Evolutionary conservation across 2,888 invertebrate genomes (phyloP), one percentile per base, ranked within the genome.

Genomic region (Spodoptera littoralis): DNA sequence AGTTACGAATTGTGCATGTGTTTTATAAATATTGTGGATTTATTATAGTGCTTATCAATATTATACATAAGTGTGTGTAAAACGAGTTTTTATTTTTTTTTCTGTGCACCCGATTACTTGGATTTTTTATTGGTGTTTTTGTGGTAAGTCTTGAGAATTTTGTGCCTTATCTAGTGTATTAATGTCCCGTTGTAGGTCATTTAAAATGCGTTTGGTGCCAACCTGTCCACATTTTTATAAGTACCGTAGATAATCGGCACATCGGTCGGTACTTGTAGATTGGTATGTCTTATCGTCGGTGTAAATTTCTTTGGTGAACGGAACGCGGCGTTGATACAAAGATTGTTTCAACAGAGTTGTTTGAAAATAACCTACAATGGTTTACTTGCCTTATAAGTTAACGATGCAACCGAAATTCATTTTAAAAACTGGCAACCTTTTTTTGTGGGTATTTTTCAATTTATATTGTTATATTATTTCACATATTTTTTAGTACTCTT

Each of bases 121-220:
- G 92, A 91, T 89, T 89, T 91, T 88, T 82, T 81, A 80, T 69
- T 73, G 77, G 70, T 57, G 84, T 89, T 90, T 89, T 90, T 92
- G 90, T 91, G 90, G 93, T 93, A 81, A 91, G 93, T 90, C 65
- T 54, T 77, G 73, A 80, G 82, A 80, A 80, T 68, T 58, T 75
- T 75, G 70, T 50, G 71, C 58, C 43, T 60, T 47, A 60, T 63
- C 67, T 49, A 55, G 64, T 46, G 54, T 65, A 66, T 73, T 70
- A 65, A 65, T 74, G 71, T 74, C 62, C 73, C 73, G 75, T 79
- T 66, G 57, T 57, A 70, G 66, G 42, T 22, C 62, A 46, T 61
- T 58, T 61, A 51, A 68, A 65, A 65, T 49, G 55, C 45, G 44
- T 48, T 18, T 6, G 60, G 57, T 64, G 53, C 59, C 59, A 68